Conservation (phyloP, 2,113 vertebrate species). For the Scomber colias region DNA sequence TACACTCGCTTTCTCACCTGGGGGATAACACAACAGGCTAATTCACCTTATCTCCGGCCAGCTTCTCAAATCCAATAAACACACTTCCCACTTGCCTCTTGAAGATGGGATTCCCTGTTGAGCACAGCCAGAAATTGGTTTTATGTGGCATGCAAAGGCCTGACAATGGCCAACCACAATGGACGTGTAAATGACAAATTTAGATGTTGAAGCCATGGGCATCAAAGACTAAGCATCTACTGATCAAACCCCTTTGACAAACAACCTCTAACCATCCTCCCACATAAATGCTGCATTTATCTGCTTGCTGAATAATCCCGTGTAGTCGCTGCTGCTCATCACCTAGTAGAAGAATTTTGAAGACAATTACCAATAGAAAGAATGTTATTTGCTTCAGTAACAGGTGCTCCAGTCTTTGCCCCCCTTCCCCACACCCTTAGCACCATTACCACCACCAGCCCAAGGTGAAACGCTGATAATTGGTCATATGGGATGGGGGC, state of each 20-base stretch:
- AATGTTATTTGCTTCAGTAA: conserved; percentile 34
- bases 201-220: conserved; percentile 40
- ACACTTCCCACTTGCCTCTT: conserved; percentile 59
- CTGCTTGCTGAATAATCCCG: conserved; percentile 23
- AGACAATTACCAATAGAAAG: not conserved
- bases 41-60: conserved; percentile 71
- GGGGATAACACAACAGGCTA: conserved; percentile 63
- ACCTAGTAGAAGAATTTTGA: not conserved
- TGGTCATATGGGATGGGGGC: conserved; percentile 84
- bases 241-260: conserved; percentile 39
- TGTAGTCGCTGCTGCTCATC: not conserved
- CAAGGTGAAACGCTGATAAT: conserved; percentile 87
- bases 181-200: conserved; percentile 74
- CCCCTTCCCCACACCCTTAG: conserved; percentile 53
- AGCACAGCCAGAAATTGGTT: conserved; percentile 67
- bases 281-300: conserved; percentile 14
- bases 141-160: conserved; percentile 44
- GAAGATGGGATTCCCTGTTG: conserved; percentile 63
- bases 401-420: conserved; percentile 40
- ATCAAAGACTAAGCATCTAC: conserved; percentile 58
- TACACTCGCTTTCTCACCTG: conserved; percentile 50
- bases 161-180: conserved; percentile 64
- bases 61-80: conserved; percentile 72
- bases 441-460: conserved; percentile 59
- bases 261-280: conserved; percentile 33